Conservation (phyloP, 2,888 invertebrate genomes). For the Drosophila mimetica region DNA sequence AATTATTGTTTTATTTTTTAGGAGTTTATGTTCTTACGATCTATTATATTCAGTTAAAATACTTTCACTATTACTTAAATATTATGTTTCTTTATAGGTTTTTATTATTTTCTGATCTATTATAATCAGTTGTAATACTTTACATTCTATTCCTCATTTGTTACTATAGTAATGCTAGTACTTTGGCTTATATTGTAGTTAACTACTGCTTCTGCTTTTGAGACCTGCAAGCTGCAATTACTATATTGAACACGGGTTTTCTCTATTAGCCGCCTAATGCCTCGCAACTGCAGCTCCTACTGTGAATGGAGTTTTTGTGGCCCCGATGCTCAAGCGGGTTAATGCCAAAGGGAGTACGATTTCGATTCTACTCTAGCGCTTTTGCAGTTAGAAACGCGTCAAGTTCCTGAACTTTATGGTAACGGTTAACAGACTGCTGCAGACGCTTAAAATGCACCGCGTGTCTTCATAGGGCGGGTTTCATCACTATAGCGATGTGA, state of each 20-base stretch:
- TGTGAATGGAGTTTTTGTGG: constrained; percentile 38
- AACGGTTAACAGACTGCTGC: constrained; percentile 53
- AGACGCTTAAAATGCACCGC: constrained; percentile 53
- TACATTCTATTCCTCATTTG: too few species aligned
- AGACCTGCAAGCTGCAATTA: constrained; percentile 24
- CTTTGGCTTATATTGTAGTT: not conserved
- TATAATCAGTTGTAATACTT: too few species aligned
- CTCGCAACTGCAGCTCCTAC: constrained; percentile 17
- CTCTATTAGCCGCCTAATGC: constrained; percentile 41
- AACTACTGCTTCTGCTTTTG: not conserved
- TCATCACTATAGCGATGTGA: constrained; percentile 42
- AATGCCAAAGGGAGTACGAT: constrained; percentile 58
- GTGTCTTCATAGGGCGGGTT: constrained; percentile 51
- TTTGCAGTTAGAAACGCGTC: constrained; percentile 34
- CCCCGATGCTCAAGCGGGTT: constrained; percentile 69
- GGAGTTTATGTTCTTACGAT: too few species aligned
- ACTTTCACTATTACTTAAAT: too few species aligned
- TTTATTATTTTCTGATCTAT: too few species aligned
- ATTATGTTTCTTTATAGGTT: too few species aligned
- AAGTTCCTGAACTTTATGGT: constrained; percentile 70
- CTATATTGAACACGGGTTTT: constrained; percentile 37
- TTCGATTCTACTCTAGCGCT: constrained; percentile 11
- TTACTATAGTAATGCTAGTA: not conserved
- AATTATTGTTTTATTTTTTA: too few species aligned
- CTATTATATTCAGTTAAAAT: too few species aligned